These are phyloP conservation scores for Masnerella sp. DNA, from an alignment of 2,888 invertebrate species.

Conservation along the genomic window DNA sequence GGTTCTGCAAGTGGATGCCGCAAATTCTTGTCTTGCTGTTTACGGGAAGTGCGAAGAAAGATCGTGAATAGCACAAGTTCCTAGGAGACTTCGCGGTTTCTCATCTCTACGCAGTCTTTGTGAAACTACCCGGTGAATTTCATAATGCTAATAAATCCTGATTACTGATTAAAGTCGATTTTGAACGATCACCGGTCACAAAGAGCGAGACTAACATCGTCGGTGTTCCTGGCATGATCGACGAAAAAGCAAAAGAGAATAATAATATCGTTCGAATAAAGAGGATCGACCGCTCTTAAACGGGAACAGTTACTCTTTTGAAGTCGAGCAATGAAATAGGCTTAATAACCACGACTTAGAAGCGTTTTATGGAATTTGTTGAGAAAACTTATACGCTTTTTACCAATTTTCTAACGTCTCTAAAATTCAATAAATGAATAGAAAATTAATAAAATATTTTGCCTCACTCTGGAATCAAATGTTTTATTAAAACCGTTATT, in stretches of 20 bases:
- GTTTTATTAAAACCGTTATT: no score
- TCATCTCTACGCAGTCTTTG: constrained; percentile 22
- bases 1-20: constrained; percentile 27
- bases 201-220: constrained; percentile 2
- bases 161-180: constrained; percentile 30
- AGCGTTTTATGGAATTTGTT: no score
- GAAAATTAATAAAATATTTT: no score
- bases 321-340: not conserved
- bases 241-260: constrained; percentile 2
- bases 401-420: no score
- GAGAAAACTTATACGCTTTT: no score
- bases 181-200: constrained; percentile 11
- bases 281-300: constrained; percentile 5
- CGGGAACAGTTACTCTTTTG: constrained; percentile 2
- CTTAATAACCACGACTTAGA: no score
- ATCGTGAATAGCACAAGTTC: constrained; percentile 43
- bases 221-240: not conserved
- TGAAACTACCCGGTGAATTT: constrained; percentile 22
- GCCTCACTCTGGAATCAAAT: no score
- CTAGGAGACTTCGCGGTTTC: constrained; percentile 35
- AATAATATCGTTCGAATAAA: constrained; percentile 11
- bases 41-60: constrained; percentile 34
- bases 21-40: constrained; percentile 28
- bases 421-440: no score
- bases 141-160: constrained; percentile 21